Evolutionary conservation across 64 coral and sea anemone genomes (phyloP).

Genomic region (Hydrozoanthus tunicans): DNA sequence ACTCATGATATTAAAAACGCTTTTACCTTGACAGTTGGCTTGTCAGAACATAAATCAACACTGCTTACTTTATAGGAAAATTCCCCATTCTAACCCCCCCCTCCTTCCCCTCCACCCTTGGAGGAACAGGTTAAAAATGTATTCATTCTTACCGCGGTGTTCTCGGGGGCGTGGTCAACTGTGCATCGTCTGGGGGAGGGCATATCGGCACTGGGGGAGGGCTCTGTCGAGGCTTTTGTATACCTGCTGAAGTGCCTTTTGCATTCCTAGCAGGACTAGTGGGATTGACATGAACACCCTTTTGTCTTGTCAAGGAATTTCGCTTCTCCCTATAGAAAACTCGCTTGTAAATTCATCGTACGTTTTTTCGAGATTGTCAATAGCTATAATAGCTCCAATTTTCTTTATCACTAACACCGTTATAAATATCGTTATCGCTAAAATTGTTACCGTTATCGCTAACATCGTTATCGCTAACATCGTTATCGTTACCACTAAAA

Average conservation of each 20-base stretch:
- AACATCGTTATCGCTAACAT: too few relatives aligned
- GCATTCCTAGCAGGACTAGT: conserved; percentile 5
- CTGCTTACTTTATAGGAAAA: background rate
- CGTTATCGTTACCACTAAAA: too few relatives aligned
- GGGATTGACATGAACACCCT: background rate
- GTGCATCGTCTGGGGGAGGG: conserved; percentile 68
- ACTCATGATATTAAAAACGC: background rate
- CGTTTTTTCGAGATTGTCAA: too few relatives aligned
- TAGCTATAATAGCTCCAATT: too few relatives aligned
- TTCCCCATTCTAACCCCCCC: background rate
- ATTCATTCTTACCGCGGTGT: conserved; percentile 61
- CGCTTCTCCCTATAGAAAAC: conserved; percentile 24
- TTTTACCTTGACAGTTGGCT: background rate
- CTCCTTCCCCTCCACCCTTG: background rate
- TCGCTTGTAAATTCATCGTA: too few relatives aligned
- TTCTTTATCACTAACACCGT: too few relatives aligned
- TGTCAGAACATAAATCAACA: background rate
- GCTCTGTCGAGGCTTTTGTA: conserved; percentile 37
- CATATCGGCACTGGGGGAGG: conserved; percentile 68
- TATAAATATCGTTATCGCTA: too few relatives aligned
- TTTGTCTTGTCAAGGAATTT: conserved; percentile 44
- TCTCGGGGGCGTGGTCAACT: conserved; percentile 51
- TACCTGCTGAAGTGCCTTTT: conserved; percentile 1
- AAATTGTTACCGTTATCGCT: too few relatives aligned
- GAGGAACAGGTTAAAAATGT: background rate